phyloP scores from a whole-genome alignment of 2,797 vertebrate genomes.

The Hydrophis major region DNA sequence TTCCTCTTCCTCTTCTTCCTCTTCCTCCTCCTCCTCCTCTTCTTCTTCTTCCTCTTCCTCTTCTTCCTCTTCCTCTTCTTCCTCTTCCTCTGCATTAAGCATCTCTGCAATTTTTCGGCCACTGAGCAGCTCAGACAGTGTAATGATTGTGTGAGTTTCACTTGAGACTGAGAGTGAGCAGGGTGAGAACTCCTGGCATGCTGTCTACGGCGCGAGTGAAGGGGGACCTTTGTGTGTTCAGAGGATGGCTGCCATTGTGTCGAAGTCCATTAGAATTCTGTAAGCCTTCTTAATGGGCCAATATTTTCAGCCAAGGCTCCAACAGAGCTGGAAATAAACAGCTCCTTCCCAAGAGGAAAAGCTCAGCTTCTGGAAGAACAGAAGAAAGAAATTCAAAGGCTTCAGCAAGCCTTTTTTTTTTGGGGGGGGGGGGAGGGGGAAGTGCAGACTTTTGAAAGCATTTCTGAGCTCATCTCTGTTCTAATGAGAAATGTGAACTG shows the following conservation, averaged over 20 bases:
- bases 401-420: background rate
- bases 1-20: no score
- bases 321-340: background rate
- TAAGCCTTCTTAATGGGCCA: background rate
- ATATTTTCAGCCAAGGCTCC: background rate
- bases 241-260: slow-evolving; percentile 25
- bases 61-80: no score
- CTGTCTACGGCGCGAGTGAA: background rate
- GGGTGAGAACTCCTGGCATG: slow-evolving; percentile 28
- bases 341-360: slow-evolving; percentile 7
- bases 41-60: background rate
- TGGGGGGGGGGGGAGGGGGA: no score
- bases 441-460: background rate
- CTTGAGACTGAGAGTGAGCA: fast-evolving
- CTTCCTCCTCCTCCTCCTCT: no score
- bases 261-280: slow-evolving; percentile 33
- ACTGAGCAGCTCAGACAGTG: background rate
- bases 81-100: background rate
- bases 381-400: background rate
- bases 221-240: slow-evolving; percentile 30
- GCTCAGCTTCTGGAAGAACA: background rate
- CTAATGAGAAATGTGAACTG: background rate
- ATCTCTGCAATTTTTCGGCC: fast-evolving
- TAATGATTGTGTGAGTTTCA: background rate
- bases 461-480: background rate